Evolutionary conservation across 2,888 invertebrate genomes (phyloP), one percentile per base, ranked within the genome.

Genomic region (Drosophila yooni): DNA sequence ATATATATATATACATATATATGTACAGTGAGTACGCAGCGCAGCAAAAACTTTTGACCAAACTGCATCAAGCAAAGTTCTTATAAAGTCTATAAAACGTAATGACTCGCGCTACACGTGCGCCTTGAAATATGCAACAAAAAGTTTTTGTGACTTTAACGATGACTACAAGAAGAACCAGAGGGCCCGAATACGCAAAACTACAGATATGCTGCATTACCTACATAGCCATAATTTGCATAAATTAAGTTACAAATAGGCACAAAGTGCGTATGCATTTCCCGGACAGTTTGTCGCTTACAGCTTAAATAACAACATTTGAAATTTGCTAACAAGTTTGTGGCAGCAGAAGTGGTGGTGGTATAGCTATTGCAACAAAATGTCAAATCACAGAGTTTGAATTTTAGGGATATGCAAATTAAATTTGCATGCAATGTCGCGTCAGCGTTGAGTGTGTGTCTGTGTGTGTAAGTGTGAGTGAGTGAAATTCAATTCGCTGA

Each of bases 1-100:
- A 13, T 31, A 27, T 54, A 27, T 40, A n/a, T 66, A 61, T 54
- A 18, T 43, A 10, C 34, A 34, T 36, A 29, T 43, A 38, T 51
- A 36, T 51, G 0, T 53, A 33, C 31, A 38, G 27, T 8, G 21
- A 52, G 52, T 62, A 54, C 66, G 70, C 67, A 51, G 64, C 82
- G 64, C 75, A 58, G 74, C 72, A 58, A 69, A 83, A 88, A 85
- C 59, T 88, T 85, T 85, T 70, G 72, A 74, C 76, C 85, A 73
- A 88, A 81, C 85, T 85, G 85, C 88, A 88, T 82, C 81, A 75
- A 56, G 58, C 70, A 81, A 85, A 85, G 66, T 85, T 85, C 85
- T 83, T 85, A 88, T 76, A 85, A 88, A 85, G 85, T 85, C 85
- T 85, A 85, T 85, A 85, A 85, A 85, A 85, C 74, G 88, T 85